These are phyloP conservation scores for Caerostris darwini DNA, from an alignment of 1,140 invertebrate genomes.

Conservation along the genomic window DNA sequence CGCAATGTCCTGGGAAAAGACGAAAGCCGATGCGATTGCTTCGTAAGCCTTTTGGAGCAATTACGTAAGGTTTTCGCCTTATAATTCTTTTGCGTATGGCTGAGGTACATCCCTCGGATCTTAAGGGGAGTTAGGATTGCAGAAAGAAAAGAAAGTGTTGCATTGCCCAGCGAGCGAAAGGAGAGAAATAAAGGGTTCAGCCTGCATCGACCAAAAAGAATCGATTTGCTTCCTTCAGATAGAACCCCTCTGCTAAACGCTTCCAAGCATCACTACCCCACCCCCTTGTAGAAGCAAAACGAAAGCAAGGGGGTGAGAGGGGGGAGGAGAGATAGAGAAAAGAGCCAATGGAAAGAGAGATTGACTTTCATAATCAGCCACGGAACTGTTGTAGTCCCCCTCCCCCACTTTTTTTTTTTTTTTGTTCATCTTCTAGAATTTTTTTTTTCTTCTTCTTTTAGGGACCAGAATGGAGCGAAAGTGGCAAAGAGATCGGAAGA, in stretches of 20 bases:
- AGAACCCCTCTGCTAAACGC: constrained; percentile 43
- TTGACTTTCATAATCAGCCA: constrained; percentile 68
- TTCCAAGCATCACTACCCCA: background rate
- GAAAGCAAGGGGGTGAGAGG: background rate
- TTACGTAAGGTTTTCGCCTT: background rate
- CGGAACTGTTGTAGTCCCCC: constrained; percentile 36
- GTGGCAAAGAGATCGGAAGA: background rate
- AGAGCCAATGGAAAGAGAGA: constrained; percentile 32
- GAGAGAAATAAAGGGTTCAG: background rate
- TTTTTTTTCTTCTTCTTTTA: constrained; percentile 16
- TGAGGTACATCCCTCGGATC: background rate
- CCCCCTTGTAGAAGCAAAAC: background rate
- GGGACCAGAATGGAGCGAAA: background rate
- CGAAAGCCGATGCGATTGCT: background rate
- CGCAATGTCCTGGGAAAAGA: background rate
- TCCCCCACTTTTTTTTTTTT: constrained; percentile 6
- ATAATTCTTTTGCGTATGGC: background rate
- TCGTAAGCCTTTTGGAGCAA: background rate
- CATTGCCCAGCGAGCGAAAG: constrained; percentile 1
- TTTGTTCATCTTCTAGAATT: background rate
- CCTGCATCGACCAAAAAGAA: constrained; percentile 39
- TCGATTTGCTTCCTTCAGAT: constrained; percentile 30
- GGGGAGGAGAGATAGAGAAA: constrained; percentile 15
- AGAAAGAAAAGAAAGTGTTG: constrained; percentile 22
- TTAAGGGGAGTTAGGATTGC: background rate